Base-by-base conservation (phyloP, 2,113 vertebrate genomes). In the Nymphicus hollandicus region DNA sequence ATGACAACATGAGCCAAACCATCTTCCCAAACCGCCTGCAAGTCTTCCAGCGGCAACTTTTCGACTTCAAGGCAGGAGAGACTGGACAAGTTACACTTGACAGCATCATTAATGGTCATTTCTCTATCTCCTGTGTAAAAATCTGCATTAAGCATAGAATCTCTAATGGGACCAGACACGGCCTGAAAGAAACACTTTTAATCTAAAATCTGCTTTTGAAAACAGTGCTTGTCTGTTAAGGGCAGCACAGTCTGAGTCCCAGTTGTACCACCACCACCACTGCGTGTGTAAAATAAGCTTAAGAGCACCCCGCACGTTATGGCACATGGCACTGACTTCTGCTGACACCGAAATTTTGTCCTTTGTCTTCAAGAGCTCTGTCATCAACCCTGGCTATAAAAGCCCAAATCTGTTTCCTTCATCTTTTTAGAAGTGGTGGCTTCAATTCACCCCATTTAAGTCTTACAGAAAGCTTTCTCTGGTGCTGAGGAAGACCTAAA, bases 201-300 rank as follows among this genome's bases (percentile, higher is more conserved):
- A 52, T 61, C 31, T 71, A 74, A 78, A 74, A n/a, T 9, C 10
- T 46, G 8, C 22, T 71, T 89, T 35, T 64, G 31, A 60, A 44
- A 79, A 15, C 28, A 11, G 14, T 6, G 11, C 24, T 81, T 73
- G 9, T 65, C 23, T 58, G 1, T 27, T 37, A 63, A 37, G 25
- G 24, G 43, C 19, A 64, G 13, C 17, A 13, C 6, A 29, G 28
- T 58, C 28, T 12, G 4, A 68, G 13, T 78, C 33, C 29, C 12
- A 76, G 13, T 20, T 68, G 19, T 19, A 29, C 12, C n/a, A 49
- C 41, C 41, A 41, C 9, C 14, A 47, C 39, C 2, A 2, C 5
- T 4, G 22, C 0, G 0, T 0, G 1, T 47, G 22, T 76, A 23
- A 65, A 65, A 73, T 56, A 8, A 63, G 23, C 35, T 68, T 52